Evolutionary conservation across 2,888 invertebrate species (phyloP).

Genomic region (Agriopis leucophaearia): DNA sequence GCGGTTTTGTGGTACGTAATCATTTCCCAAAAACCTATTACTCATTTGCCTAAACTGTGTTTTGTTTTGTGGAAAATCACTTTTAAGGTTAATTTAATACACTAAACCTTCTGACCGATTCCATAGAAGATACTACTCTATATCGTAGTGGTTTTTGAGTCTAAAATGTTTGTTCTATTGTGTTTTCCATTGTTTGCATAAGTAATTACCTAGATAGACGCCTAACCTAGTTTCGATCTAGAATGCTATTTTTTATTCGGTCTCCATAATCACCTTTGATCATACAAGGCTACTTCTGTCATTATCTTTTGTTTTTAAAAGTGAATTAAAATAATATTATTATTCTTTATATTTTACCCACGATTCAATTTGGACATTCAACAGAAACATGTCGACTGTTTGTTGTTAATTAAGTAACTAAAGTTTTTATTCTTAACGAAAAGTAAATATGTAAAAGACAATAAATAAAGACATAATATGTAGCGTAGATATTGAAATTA

Average conservation of each 20-base stretch:
- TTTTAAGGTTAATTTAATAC: no score
- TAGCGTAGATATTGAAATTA: no score
- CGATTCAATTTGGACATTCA: slow-evolving; percentile 32
- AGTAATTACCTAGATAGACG: slow-evolving; percentile 9
- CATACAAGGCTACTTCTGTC: slow-evolving; percentile 38
- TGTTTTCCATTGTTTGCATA: slow-evolving; percentile 16
- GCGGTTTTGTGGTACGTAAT: no score
- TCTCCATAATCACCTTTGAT: slow-evolving; percentile 32
- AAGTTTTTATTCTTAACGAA: no score
- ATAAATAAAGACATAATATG: no score
- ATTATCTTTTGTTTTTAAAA: slow-evolving; percentile 40
- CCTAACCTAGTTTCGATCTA: slow-evolving; percentile 30
- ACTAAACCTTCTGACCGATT: no score
- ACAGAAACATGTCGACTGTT: slow-evolving; percentile 1
- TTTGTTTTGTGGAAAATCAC: no score
- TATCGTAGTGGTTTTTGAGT: no score
- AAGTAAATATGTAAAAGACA: no score
- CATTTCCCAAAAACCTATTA: no score
- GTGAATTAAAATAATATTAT: slow-evolving; percentile 33
- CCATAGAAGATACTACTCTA: no score
- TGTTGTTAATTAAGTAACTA: not conserved
- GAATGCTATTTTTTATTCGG: slow-evolving; percentile 29
- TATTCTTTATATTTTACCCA: slow-evolving; percentile 44
- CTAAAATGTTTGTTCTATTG: not conserved
- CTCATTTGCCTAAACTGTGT: no score